Evolutionary conservation across 2,888 invertebrate species (phyloP).

Genomic region (Arrhopalites spinosus): DNA sequence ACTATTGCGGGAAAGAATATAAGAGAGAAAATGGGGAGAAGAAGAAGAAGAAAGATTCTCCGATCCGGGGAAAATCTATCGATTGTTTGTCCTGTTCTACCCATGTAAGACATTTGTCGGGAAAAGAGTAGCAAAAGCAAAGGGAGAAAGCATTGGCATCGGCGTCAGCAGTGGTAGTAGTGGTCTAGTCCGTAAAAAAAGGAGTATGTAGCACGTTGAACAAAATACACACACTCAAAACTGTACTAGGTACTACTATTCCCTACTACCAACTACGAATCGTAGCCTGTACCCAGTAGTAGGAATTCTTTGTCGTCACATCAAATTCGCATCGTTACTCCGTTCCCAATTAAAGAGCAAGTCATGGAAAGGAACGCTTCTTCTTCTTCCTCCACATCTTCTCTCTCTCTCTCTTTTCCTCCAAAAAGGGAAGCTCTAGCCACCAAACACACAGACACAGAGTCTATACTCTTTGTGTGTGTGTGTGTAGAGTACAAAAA

Average conservation of each 20-base stretch:
- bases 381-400: background rate
- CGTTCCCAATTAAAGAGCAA: constrained; percentile 48
- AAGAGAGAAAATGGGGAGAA: constrained; percentile 1
- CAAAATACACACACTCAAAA: constrained; percentile 1
- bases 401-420: background rate
- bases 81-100: constrained; percentile 34
- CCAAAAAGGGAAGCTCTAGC: background rate
- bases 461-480: background rate
- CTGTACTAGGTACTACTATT: background rate
- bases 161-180: background rate
- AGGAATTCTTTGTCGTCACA: constrained; percentile 52
- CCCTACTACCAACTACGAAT: no score
- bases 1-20: background rate
- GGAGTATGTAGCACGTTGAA: constrained; percentile 10
- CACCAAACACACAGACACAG: constrained; percentile 2
- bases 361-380: constrained; percentile 18
- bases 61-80: constrained; percentile 38
- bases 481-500: constrained; percentile 7
- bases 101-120: constrained; percentile 38
- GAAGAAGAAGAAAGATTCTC: constrained; percentile 27
- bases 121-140: background rate
- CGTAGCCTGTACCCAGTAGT: background rate
- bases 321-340: constrained; percentile 52
- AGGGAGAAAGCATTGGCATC: background rate
- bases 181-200: constrained; percentile 4